phyloP scores from a whole-genome alignment of 2,888 invertebrate genomes.

The Bellardia bayeri region DNA sequence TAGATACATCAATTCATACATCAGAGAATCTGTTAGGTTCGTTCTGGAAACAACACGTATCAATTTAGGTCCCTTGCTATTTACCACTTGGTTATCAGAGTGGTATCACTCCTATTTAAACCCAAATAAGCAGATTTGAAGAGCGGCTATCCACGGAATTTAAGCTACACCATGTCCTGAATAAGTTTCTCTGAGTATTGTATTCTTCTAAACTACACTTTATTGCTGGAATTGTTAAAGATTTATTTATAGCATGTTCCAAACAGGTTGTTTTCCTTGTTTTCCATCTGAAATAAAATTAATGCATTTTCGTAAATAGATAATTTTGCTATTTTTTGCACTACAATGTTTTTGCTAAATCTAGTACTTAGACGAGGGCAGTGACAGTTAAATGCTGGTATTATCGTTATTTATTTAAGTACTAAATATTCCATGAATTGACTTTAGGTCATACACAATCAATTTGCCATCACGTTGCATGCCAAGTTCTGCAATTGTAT shows the following conservation, averaged over 20 bases:
- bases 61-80: too few species aligned
- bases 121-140: too few species aligned
- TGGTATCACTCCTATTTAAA: too few species aligned
- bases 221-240: too few species aligned
- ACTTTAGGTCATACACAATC: conserved; percentile 69
- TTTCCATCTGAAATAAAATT: conserved; percentile 13
- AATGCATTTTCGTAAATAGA: not conserved
- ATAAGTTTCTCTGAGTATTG: too few species aligned
- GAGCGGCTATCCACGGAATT: too few species aligned
- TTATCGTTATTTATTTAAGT: conserved; percentile 45
- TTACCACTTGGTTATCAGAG: too few species aligned
- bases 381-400: conserved; percentile 65
- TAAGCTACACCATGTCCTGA: too few species aligned
- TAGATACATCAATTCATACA: too few species aligned
- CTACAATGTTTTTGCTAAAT: not conserved
- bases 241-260: conserved; percentile 54
- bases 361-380: conserved; percentile 59
- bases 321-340: not conserved
- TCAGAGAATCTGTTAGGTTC: too few species aligned
- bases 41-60: too few species aligned
- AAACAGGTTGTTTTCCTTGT: conserved; percentile 43
- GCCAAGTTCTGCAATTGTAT: conserved; percentile 65
- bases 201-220: too few species aligned
- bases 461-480: conserved; percentile 66
- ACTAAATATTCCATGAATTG: conserved; percentile 42